Base-by-base conservation (phyloP, 2,888 invertebrate species). In the Flabesymbios commensalis region DNA sequence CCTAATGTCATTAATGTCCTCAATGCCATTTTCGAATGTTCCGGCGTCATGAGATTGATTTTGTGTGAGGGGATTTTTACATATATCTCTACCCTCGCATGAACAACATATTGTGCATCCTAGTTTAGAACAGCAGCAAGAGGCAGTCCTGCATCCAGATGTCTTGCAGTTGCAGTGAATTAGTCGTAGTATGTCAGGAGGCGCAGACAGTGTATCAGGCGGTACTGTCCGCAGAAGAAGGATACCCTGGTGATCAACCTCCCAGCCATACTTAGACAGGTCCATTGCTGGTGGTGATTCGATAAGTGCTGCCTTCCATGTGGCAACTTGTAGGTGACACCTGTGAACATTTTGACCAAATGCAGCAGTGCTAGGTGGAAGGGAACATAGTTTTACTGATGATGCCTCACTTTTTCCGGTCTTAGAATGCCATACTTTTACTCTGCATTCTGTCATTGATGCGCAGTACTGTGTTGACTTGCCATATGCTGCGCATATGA, bases 401-500 rank as follows among this genome's bases (percentile, higher is more conserved):
- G 55, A 28, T 51, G 51, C 58, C 2, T 41, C 51, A 39, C 39
- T 39, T 31, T 51, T 58, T 7, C 41, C 41, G 33, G 26, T 51
- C 19, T 51, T 51, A 19, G n/a, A 41, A 10, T n/a, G 19, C 58
- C 41, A 58, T 51, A 51, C 24, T 24, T 28, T 19, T 17, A 28
- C 26, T 3, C 41, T 19, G 1, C 14, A 51, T 41, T 58, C 51
- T 17, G 41, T 58, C 51, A 58, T 51, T 14, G 58, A 51, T 19
- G 5, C 22, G 29, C 58, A 49, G 36, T 36, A 31, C 39, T 49
- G 49, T 56, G 56, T 32, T 31, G 31, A n/a, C 47, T 56, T 56
- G 24, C 57, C 36, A 36, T 57, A 49, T 57, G 57, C 57, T n/a
- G 49, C 43, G 47, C 48, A 48, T 45, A 56, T 56, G 28, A 48